phyloP scores from a whole-genome alignment of 1,140 invertebrate genomes.

The Ceratina calcarata region DNA sequence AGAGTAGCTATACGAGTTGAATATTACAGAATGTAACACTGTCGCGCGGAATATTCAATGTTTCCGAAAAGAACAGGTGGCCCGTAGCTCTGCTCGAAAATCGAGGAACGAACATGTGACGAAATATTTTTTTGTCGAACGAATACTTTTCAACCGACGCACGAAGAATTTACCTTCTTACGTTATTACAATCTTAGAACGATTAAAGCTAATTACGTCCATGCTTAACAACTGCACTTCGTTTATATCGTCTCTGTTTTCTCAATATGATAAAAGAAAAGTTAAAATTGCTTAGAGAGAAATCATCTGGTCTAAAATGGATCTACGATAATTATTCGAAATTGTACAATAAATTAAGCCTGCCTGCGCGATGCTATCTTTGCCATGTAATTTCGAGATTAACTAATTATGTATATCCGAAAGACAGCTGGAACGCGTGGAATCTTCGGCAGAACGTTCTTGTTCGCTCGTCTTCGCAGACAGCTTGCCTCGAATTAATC shows the following conservation, averaged over 20 bases:
- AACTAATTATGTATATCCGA: constrained; percentile 45
- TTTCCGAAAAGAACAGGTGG: neutral
- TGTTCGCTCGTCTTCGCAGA: constrained; percentile 29
- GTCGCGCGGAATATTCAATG: constrained; percentile 42
- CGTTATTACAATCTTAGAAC: too few species aligned
- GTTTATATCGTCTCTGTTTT: too few species aligned
- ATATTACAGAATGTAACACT: constrained; percentile 47
- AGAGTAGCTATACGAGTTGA: constrained; percentile 45
- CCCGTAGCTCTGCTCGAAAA: neutral
- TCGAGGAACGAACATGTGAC: neutral
- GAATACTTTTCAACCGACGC: neutral
- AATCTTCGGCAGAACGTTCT: constrained; percentile 48
- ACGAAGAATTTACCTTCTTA: neutral
- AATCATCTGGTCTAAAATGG: too few species aligned
- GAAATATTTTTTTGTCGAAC: neutral
- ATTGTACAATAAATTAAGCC: neutral
- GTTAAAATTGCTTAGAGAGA: too few species aligned
- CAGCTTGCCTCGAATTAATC: constrained; percentile 20
- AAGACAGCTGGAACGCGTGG: constrained; percentile 49
- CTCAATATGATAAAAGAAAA: too few species aligned
- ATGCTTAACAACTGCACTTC: too few species aligned
- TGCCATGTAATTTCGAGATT: constrained; percentile 42
- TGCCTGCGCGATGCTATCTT: neutral
- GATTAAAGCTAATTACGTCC: too few species aligned
- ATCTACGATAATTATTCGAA: too few species aligned